Base-by-base conservation (phyloP, 2,113 vertebrate genomes). In the Hemiprocne comata region DNA sequence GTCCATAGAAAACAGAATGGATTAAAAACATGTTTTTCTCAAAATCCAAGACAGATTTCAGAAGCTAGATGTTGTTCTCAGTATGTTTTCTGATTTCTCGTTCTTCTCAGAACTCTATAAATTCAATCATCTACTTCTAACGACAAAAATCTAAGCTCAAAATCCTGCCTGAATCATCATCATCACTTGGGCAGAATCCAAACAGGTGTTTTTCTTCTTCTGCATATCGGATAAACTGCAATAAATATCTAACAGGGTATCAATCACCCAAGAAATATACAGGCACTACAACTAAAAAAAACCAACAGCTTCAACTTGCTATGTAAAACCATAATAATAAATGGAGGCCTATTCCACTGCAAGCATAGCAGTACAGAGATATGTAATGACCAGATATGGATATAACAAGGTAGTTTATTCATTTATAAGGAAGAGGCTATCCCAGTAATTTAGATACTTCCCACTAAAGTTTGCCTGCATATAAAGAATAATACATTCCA, bases 301-400 rank as follows among this genome's bases (percentile, higher is more conserved):
- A 33, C n/a, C n/a, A 60, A 71, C 31, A 10, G 33, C 17, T 74
- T 81, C 5, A 15, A 17, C 64, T 67, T 74, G 2, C 24, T 34
- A 76, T 5, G 57, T 85, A 40, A 67, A 83, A 60, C 15, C 42
- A 14, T 4, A 66, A 66, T 11, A 65, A 40, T 23, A 53, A 70
- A 4, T 11, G 8, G 28, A 42, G 7, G 14, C 48, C 20, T 73
- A 28, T 53, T 80, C 31, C 13, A 61, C 20, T 0, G 0, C 61
- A 70, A 70, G 50, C 17, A 33, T 2, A 33, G 60, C 10, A 54
- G 28, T 2, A 80, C 8, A 31, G 40, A 90, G 10, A 57, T 38
- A 10, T 1, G 29, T 17, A 64, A 61, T 7, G 57, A 62, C 20
- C 33, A 74, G 29, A 38, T 76, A 70, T 12, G 7, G 17, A 28